Conservation (phyloP, 2,797 vertebrate genomes). For the Cyclura pinguis region DNA sequence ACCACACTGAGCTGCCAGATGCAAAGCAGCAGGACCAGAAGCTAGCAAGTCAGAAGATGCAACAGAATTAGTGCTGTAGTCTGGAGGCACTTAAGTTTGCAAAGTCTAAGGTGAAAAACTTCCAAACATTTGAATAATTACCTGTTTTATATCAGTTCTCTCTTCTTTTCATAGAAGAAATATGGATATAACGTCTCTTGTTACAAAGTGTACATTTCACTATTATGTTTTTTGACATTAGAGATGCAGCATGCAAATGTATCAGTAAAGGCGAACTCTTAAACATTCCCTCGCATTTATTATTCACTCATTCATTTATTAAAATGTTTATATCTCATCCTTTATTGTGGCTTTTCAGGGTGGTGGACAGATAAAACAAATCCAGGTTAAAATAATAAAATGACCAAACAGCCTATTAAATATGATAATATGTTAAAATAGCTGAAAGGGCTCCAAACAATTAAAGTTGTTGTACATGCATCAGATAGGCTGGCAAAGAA, state of each 20-base stretch:
- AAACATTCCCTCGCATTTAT: too few relatives aligned
- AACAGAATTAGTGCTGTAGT: neutral
- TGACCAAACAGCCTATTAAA: too few relatives aligned
- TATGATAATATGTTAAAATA: too few relatives aligned
- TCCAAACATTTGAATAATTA: neutral
- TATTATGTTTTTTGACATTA: neutral
- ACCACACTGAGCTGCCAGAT: constrained; percentile 81
- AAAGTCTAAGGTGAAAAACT: neutral
- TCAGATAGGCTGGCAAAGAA: neutral
- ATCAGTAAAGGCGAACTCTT: neutral
- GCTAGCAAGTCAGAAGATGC: neutral
- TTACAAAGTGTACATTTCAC: neutral
- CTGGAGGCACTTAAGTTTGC: neutral
- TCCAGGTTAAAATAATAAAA: too few relatives aligned
- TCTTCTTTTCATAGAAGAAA: neutral
- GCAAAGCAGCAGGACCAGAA: constrained; percentile 79
- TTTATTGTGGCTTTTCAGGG: too few relatives aligned
- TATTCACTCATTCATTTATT: too few relatives aligned
- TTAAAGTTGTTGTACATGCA: neutral
- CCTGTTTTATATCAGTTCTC: neutral
- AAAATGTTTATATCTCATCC: too few relatives aligned
- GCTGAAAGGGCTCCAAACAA: too few relatives aligned
- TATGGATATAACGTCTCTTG: neutral
- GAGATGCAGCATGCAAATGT: neutral
- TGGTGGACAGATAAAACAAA: too few relatives aligned